phyloP scores from a whole-genome alignment of 1,140 invertebrate genomes.

The Subanguina moxae region DNA sequence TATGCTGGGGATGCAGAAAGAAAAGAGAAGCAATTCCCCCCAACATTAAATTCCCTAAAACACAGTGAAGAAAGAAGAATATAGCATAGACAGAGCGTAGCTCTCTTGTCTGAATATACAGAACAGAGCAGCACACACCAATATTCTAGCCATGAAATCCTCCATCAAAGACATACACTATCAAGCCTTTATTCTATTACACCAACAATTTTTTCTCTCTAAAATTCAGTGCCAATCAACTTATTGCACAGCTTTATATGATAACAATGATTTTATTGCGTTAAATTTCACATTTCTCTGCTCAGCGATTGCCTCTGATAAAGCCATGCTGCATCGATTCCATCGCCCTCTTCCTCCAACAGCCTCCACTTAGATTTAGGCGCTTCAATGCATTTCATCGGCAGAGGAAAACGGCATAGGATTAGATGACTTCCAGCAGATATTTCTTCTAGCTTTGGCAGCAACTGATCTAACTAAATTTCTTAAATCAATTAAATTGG shows the following conservation, averaged over 20 bases:
- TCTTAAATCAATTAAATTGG: not conserved
- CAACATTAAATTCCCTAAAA: conserved; percentile 11
- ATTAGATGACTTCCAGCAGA: conserved; percentile 39
- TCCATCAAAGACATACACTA: too few relatives aligned
- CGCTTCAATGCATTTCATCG: conserved; percentile 14
- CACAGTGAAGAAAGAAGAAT: conserved; percentile 5
- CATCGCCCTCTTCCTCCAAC: conserved; percentile 42
- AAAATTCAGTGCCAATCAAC: not conserved
- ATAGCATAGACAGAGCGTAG: conserved; percentile 8
- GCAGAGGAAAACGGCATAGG: conserved; percentile 53
- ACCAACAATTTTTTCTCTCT: too few relatives aligned
- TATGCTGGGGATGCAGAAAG: not conserved
- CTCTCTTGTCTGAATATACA: too few relatives aligned
- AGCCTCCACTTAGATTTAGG: conserved; percentile 28
- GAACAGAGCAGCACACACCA: too few relatives aligned
- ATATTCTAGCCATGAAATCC: too few relatives aligned
- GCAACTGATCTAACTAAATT: conserved; percentile 43
- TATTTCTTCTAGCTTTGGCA: conserved; percentile 52
- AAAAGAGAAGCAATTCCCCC: conserved; percentile 8
- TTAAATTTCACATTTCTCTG: not conserved
- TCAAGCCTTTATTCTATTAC: too few relatives aligned
- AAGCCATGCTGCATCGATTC: conserved; percentile 55
- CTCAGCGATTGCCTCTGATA: conserved; percentile 30
- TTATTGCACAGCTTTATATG: not conserved
- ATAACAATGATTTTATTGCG: too few relatives aligned